Conservation (phyloP, 2,797 vertebrate genomes). For the Hoplostethus mediterraneus region DNA sequence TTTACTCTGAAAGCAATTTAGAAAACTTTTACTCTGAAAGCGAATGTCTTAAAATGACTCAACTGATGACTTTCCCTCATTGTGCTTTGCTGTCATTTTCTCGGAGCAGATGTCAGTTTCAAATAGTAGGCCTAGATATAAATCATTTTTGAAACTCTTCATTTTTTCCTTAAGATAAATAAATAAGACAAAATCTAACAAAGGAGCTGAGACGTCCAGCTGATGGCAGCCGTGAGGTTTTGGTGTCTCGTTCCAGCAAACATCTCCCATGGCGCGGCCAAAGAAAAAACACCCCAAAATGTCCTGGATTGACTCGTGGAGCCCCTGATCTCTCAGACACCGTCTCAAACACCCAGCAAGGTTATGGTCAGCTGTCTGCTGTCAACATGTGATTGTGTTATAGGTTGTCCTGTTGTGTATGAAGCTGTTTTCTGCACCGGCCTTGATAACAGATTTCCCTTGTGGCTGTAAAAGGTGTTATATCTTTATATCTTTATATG, state of each 20-base stretch:
- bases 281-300: neutral
- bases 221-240: conserved; percentile 6
- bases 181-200: neutral
- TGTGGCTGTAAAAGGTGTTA: conserved; percentile 34
- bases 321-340: conserved; percentile 27
- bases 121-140: too few species aligned
- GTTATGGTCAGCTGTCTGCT: conserved; percentile 47
- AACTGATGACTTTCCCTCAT: too few species aligned
- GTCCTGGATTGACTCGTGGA: conserved; percentile 21
- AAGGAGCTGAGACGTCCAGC: neutral
- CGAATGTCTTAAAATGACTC: too few species aligned
- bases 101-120: neutral
- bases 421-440: neutral
- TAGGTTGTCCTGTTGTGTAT: too few species aligned
- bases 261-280: neutral
- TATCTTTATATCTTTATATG: too few species aligned
- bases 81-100: neutral
- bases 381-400: conserved; percentile 13
- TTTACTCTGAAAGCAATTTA: too few species aligned
- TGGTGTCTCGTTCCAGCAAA: conserved; percentile 9
- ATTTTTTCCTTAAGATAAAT: neutral
- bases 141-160: too few species aligned
- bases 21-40: too few species aligned
- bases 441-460: neutral
- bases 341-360: neutral